Conservation (phyloP, 2,888 invertebrate species). For the Bombylius major region DNA sequence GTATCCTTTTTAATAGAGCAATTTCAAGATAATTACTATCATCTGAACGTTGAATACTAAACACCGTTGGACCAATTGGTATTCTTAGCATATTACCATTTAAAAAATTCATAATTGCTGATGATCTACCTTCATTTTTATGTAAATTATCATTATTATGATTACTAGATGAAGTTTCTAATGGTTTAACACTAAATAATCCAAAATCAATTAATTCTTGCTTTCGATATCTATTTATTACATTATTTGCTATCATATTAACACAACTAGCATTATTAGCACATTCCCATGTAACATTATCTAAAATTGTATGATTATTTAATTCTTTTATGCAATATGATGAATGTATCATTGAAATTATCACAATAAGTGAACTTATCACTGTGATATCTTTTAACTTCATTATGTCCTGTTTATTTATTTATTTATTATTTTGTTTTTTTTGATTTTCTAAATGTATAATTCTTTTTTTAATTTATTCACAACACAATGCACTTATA, state of each 20-base stretch:
- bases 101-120: conserved; percentile 28
- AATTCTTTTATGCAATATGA: background rate
- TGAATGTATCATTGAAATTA: background rate
- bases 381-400: too few species aligned
- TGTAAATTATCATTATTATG: conserved; percentile 12
- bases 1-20: conserved; percentile 36
- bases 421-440: too few species aligned
- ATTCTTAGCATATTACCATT: conserved; percentile 32
- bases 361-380: too few species aligned
- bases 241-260: conserved; percentile 39
- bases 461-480: too few species aligned
- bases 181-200: conserved; percentile 43
- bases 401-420: too few species aligned
- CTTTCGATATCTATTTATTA: conserved; percentile 41
- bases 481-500: too few species aligned
- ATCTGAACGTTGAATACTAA: conserved; percentile 32
- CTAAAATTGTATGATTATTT: conserved; percentile 15
- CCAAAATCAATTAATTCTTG: conserved; percentile 44
- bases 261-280: conserved; percentile 51
- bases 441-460: too few species aligned
- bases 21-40: conserved; percentile 35
- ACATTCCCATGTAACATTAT: conserved; percentile 38
- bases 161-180: conserved; percentile 24
- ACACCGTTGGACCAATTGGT: conserved; percentile 34
- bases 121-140: conserved; percentile 20